A percentile compares a stretch with the other conserved stretches of the same genome.
Evolutionary conservation across 2,113 vertebrate genomes (phyloP).

Genomic region (Stictonetta naevosa): DNA sequence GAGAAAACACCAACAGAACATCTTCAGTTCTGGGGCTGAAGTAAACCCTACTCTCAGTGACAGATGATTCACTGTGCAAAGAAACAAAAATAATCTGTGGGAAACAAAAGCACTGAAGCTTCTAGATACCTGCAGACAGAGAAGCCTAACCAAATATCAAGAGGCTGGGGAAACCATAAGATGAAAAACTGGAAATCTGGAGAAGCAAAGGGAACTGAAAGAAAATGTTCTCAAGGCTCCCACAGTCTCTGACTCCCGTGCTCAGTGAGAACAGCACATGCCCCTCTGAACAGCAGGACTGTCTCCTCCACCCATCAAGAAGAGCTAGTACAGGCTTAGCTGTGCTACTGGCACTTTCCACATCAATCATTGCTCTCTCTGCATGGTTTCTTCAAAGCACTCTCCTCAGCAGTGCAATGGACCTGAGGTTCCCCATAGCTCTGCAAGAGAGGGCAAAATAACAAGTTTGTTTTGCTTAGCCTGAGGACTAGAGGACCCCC

Average conservation of each 20-base stretch:
- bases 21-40: neutral
- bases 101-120: neutral
- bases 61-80: neutral
- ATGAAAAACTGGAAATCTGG: neutral
- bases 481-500: constrained; percentile 16
- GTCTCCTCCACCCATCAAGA: neutral
- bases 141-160: neutral
- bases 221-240: neutral
- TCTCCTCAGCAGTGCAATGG: neutral
- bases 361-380: neutral
- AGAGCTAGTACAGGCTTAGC: neutral
- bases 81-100: neutral
- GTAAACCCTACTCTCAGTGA: neutral
- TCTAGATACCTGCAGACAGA: neutral
- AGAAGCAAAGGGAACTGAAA: neutral
- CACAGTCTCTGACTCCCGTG: neutral
- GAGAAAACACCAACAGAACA: neutral
- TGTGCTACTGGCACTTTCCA: neutral
- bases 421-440: neutral
- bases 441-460: neutral
- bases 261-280: neutral
- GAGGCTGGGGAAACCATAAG: neutral
- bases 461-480: neutral
- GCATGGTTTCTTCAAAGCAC: neutral
- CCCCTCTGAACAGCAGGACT: neutral